Evolutionary conservation across 2,888 invertebrate genomes (phyloP).

Genomic region (Protodeltote pygarga): DNA sequence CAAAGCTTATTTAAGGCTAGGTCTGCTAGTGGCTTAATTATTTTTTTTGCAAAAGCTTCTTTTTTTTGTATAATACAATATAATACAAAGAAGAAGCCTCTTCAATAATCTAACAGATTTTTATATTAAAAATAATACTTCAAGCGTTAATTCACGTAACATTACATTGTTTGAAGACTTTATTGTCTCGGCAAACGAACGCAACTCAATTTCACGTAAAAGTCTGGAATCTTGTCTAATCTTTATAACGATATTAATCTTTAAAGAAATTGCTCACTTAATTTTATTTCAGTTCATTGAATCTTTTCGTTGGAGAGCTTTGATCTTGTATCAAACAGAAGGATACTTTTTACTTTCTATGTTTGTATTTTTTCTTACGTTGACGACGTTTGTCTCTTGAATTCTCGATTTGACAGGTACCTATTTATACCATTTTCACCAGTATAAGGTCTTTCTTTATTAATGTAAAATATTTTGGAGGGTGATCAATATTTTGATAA

Average conservation of each 20-base stretch:
- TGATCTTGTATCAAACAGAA: slow-evolving; percentile 21
- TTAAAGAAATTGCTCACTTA: slow-evolving; percentile 36
- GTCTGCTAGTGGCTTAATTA: no score
- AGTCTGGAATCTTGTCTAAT: slow-evolving; percentile 17
- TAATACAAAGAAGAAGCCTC: no score
- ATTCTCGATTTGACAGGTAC: background rate
- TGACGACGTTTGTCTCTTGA: background rate
- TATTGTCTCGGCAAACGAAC: background rate
- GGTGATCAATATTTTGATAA: no score
- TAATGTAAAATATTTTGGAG: no score
- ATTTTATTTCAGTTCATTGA: slow-evolving; percentile 31
- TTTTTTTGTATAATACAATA: background rate
- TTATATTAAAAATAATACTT: background rate
- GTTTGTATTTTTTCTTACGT: slow-evolving; percentile 5
- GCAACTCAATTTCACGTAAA: slow-evolving; percentile 1
- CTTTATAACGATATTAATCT: slow-evolving; percentile 19
- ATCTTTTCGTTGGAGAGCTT: slow-evolving; percentile 23
- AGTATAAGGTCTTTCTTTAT: no score
- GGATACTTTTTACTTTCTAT: slow-evolving; percentile 2
- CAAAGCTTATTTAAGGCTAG: no score
- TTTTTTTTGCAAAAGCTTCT: background rate
- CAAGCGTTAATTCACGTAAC: background rate
- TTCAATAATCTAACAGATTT: no score
- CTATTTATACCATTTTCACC: no score
- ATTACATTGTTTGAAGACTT: background rate